A percentile compares a stretch with the other conserved stretches of the same genome.
Conservation (phyloP, 2,888 invertebrate species). For the Conus canariensis region DNA sequence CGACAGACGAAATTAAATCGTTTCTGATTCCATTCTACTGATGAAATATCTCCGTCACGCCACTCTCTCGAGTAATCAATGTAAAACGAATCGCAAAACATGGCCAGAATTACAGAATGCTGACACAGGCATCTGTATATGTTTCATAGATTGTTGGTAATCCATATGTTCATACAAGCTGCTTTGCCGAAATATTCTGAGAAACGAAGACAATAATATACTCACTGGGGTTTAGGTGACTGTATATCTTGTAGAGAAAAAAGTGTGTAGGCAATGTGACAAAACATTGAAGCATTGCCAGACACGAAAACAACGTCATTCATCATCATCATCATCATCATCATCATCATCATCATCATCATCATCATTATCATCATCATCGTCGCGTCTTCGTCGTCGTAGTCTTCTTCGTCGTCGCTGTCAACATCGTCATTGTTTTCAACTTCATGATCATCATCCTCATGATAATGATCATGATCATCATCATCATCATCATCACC, state of each 20-base stretch:
- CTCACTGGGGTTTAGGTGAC: no score
- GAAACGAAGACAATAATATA: no score
- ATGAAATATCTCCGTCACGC: background rate
- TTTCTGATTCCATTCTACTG: background rate
- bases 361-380: background rate
- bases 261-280: no score
- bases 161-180: no score
- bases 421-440: background rate
- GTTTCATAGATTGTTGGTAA: no score
- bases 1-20: background rate
- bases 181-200: no score
- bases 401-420: no score
- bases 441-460: background rate
- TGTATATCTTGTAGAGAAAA: background rate
- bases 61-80: no score
- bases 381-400: no score
- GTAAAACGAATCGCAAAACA: no score
- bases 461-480: background rate
- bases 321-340: constrained; percentile 1
- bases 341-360: constrained; percentile 24
- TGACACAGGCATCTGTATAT: no score
- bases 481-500: background rate
- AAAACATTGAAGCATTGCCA: background rate
- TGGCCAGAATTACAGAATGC: no score
- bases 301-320: background rate